Evolutionary conservation across 2,888 invertebrate genomes (phyloP).

Genomic region (Sarcophaga variegata): DNA sequence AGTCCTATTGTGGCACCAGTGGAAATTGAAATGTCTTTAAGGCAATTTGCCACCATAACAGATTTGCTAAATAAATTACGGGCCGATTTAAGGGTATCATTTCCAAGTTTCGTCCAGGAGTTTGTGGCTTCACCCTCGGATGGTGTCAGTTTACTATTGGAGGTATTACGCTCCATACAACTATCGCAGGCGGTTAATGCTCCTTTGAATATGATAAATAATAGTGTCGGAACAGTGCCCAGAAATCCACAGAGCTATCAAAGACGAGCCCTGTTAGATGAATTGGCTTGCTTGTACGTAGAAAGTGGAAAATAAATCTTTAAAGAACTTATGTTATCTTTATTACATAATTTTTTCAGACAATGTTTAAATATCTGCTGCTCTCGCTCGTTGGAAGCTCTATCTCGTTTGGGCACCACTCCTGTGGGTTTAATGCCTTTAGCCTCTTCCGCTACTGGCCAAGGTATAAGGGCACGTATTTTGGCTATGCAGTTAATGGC

Average conservation of each 20-base stretch:
- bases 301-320: background rate
- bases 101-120: conserved; percentile 96
- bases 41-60: conserved; percentile 93
- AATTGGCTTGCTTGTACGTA: conserved; percentile 90
- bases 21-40: conserved; percentile 88
- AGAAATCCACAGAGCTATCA: conserved; percentile 87
- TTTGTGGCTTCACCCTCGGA: conserved; percentile 94
- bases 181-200: conserved; percentile 87
- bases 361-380: conserved; percentile 93
- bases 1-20: conserved; percentile 87
- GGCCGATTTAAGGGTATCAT: conserved; percentile 92
- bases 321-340: background rate
- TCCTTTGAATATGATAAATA: conserved; percentile 74
- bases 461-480: conserved; percentile 92
- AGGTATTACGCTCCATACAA: conserved; percentile 93
- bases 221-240: conserved; percentile 79
- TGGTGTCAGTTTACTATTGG: conserved; percentile 91
- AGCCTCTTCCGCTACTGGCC: conserved; percentile 93
- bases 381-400: conserved; percentile 90
- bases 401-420: conserved; percentile 88
- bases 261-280: conserved; percentile 90
- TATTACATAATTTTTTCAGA: conserved; percentile 75
- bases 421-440: conserved; percentile 92
- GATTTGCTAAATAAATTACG: conserved; percentile 93
- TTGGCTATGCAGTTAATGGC: conserved; percentile 94